Conservation (phyloP, 2,113 vertebrate genomes). For the Mus pahari region DNA sequence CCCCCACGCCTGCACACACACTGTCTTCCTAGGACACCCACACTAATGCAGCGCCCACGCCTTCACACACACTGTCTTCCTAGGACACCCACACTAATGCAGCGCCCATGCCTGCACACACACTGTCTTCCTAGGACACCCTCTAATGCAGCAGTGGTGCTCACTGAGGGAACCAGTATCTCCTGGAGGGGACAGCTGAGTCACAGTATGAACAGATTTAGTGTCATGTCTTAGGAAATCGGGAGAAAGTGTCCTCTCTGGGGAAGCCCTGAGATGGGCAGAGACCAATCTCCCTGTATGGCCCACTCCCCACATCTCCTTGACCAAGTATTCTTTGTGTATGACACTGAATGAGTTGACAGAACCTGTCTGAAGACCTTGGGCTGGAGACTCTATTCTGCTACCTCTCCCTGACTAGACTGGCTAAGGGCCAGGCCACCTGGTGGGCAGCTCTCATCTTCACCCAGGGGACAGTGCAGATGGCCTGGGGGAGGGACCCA, state of each 20-base stretch:
- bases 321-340: too few relatives aligned
- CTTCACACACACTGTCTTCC: too few relatives aligned
- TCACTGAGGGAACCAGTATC: neutral
- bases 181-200: fast-evolving
- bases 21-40: neutral
- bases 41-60: neutral
- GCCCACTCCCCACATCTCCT: neutral
- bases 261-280: neutral
- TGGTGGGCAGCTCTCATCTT: neutral
- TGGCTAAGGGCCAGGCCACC: neutral
- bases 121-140: neutral
- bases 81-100: neutral
- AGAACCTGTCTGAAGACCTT: neutral
- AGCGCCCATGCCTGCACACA: fast-evolving
- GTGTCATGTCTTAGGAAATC: too few relatives aligned
- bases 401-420: too few relatives aligned
- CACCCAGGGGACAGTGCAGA: neutral
- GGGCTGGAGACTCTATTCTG: too few relatives aligned
- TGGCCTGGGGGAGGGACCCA: neutral
- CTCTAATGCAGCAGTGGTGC: fast-evolving
- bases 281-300: neutral
- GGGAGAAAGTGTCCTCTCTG: neutral
- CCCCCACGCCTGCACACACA: too few relatives aligned
- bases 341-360: too few relatives aligned
- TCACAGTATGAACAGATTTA: fast-evolving